Evolutionary conservation across 2,888 invertebrate species (phyloP).

Genomic region (Drosophila affinis): DNA sequence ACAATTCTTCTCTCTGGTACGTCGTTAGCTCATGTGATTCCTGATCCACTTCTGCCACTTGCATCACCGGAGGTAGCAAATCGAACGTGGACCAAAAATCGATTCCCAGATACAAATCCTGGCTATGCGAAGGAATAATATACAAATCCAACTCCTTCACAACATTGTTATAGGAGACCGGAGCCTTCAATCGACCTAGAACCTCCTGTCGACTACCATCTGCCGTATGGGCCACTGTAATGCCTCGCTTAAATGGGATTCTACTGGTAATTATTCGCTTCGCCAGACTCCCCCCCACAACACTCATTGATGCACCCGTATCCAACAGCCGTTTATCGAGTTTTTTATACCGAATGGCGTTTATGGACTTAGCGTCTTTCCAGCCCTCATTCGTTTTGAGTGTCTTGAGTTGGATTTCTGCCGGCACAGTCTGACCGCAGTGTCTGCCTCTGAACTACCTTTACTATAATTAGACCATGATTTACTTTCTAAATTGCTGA

Average conservation of each 20-base stretch:
- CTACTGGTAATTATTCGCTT: not conserved
- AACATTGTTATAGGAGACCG: too few relatives aligned
- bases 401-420: not conserved
- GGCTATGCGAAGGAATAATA: not conserved
- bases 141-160: not conserved
- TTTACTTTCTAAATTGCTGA: not conserved
- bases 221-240: not conserved
- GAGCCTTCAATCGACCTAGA: not conserved
- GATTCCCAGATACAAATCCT: too few relatives aligned
- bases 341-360: not conserved
- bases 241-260: too few relatives aligned
- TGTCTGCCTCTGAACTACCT: too few relatives aligned
- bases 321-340: not conserved
- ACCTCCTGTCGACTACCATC: conserved; percentile 4
- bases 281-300: not conserved
- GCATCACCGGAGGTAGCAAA: too few relatives aligned
- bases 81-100: too few relatives aligned
- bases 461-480: too few relatives aligned
- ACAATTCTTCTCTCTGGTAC: too few relatives aligned
- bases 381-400: not conserved
- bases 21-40: too few relatives aligned
- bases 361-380: not conserved
- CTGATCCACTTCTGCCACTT: too few relatives aligned
- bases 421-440: too few relatives aligned
- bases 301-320: not conserved